A percentile compares a stretch with the other conserved stretches of the same genome.
Conservation (phyloP, 2,888 invertebrate genomes). For the Eilema caniola region DNA sequence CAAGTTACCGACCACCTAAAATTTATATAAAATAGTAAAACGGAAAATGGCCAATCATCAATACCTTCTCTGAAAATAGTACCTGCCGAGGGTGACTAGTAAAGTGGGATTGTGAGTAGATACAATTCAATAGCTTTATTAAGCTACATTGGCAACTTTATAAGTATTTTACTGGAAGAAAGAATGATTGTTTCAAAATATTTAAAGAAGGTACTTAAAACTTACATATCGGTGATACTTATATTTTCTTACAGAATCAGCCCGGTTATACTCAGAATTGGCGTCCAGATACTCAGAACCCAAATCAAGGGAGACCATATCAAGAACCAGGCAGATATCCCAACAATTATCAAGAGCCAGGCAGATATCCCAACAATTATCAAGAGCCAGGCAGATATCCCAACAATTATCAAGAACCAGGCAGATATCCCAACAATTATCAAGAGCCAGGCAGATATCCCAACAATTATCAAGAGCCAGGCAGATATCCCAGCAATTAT, state of each 20-base stretch:
- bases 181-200: too few species aligned
- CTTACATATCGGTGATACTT: background rate
- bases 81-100: too few species aligned
- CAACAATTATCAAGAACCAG: background rate
- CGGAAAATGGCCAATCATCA: too few species aligned
- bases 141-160: too few species aligned
- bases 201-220: background rate
- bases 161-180: too few species aligned
- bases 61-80: too few species aligned
- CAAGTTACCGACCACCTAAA: too few species aligned
- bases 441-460: background rate
- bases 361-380: background rate
- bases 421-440: background rate
- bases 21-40: too few species aligned
- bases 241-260: constrained; percentile 18
- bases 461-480: background rate
- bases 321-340: constrained; percentile 11
- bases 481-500: background rate
- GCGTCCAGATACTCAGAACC: constrained; percentile 18
- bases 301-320: constrained; percentile 27
- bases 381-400: background rate
- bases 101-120: too few species aligned
- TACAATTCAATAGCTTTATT: too few species aligned
- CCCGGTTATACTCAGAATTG: constrained; percentile 8
- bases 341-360: background rate